These are phyloP conservation scores for Poeciliopsis retropinna DNA, from an alignment of 2,113 vertebrate genomes.

Conservation along the genomic window DNA sequence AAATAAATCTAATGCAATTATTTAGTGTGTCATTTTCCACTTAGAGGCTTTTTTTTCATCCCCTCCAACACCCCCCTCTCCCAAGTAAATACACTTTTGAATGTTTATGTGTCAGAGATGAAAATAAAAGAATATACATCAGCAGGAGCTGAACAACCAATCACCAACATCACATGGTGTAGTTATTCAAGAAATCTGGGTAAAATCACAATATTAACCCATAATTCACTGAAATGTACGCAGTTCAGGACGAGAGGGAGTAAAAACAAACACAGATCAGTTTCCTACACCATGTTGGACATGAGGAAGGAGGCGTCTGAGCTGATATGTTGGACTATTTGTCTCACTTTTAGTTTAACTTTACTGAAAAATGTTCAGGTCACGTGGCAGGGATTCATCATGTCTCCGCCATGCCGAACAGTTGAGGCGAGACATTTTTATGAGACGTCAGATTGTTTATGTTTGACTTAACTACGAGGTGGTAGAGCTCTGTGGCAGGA, in stretches of 20 bases:
- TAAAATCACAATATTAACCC: too few species aligned
- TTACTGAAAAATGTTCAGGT: background rate
- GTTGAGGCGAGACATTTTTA: background rate
- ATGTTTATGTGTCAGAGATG: background rate
- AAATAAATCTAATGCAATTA: conserved; percentile 32
- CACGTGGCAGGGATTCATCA: background rate
- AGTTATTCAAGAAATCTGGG: background rate
- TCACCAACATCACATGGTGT: background rate
- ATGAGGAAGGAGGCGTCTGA: background rate
- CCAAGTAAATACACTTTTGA: background rate
- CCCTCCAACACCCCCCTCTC: too few species aligned
- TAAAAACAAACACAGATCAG: background rate
- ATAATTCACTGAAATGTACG: too few species aligned
- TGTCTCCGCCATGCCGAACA: background rate
- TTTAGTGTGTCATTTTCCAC: conserved; percentile 23
- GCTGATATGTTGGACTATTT: background rate
- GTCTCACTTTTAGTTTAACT: background rate
- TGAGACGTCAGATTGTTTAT: background rate
- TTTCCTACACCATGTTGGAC: background rate
- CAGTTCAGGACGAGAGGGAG: background rate
- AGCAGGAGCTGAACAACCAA: background rate
- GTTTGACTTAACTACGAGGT: background rate
- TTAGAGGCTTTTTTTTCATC: background rate
- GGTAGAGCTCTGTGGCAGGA: background rate
- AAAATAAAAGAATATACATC: background rate